These are phyloP conservation scores for Epsilonema sp. DNA, from an alignment of 2,888 invertebrate genomes.

Conservation along the genomic window DNA sequence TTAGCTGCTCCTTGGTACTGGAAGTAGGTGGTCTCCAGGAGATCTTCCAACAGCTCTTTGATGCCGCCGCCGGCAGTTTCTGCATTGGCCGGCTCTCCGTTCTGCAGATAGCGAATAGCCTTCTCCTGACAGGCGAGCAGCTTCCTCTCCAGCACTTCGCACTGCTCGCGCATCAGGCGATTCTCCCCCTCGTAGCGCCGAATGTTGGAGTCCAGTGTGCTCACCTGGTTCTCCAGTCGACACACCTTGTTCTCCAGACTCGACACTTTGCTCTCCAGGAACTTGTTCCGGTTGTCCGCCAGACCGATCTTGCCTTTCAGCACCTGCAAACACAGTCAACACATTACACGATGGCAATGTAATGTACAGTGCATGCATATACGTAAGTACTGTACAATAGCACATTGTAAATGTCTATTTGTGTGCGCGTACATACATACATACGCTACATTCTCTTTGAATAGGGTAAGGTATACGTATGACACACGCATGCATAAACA, in stretches of 20 bases:
- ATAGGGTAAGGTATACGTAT: too few relatives aligned
- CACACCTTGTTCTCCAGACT: constrained; percentile 7
- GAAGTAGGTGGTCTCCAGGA: background rate
- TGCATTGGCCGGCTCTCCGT: background rate
- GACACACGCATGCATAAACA: too few relatives aligned
- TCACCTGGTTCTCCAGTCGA: constrained; percentile 8
- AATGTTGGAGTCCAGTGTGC: constrained; percentile 2
- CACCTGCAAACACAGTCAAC: background rate
- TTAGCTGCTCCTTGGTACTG: too few relatives aligned
- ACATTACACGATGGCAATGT: background rate
- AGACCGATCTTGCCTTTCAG: constrained; percentile 4
- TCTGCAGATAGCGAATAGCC: constrained; percentile 5
- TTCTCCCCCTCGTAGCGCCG: constrained; percentile 9
- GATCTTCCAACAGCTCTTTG: background rate
- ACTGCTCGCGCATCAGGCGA: constrained; percentile 5
- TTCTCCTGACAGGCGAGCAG: constrained; percentile 9
- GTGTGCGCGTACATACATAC: too few relatives aligned
- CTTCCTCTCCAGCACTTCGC: constrained; percentile 9
- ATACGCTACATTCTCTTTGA: too few relatives aligned
- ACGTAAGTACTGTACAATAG: background rate
- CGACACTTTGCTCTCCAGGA: constrained; percentile 5
- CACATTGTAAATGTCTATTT: too few relatives aligned
- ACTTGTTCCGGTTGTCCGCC: constrained; percentile 9
- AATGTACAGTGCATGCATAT: background rate
- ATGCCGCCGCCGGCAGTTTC: too few relatives aligned